Base-by-base conservation (phyloP, 2,113 vertebrate genomes). In the Papio anubis region DNA sequence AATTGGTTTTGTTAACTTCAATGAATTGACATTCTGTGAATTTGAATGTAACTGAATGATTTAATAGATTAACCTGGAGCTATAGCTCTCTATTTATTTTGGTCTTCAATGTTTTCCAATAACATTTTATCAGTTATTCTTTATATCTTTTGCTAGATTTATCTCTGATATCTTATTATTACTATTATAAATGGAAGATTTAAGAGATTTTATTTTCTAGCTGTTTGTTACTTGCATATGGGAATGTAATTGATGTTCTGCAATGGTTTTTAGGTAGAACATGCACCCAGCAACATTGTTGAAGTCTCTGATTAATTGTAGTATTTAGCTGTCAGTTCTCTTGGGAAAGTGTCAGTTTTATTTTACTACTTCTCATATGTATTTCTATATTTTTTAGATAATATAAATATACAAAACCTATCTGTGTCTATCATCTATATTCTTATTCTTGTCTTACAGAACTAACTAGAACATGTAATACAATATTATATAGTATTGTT, bases 1-100 rank as follows among this genome's bases (percentile, higher is more conserved):
- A 97, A 88, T 82, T 75, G 85, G 83, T 82, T 97, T 97, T 93
- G 23, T 83, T 87, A 90, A 83, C 79, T 90, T 97, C 43, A 68
- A 20, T 90, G 30, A 92, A 88, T 70, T 64, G 80, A 81, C 9
- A 48, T 95, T 84, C 17, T 55, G 2, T 76, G 66, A 87, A 38
- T 81, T 55, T 78, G 23, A 84, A 86, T 80, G 43, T 81, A 96
- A 97, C 30, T 75, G 72, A 88, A 92, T 93, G 82, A 80, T 78
- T 86, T 93, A 95, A 76, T 86, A 70, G 35, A 83, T 90, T 92
- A 75, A 80, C 61, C 89, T 83, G 20, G 21, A 1, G 10, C 23
- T 64, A 2, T 87, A 96, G 80, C 73, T 59, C 94, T 96, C 11
- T 12, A 87, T 90, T 95, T 94, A 55, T 89, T 81, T 94, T 96